Percentiles rank a stretch among this genome's conserved stretches.
Conservation (phyloP, 2,888 invertebrate genomes). For the Thysanoteuthis rhombus region DNA sequence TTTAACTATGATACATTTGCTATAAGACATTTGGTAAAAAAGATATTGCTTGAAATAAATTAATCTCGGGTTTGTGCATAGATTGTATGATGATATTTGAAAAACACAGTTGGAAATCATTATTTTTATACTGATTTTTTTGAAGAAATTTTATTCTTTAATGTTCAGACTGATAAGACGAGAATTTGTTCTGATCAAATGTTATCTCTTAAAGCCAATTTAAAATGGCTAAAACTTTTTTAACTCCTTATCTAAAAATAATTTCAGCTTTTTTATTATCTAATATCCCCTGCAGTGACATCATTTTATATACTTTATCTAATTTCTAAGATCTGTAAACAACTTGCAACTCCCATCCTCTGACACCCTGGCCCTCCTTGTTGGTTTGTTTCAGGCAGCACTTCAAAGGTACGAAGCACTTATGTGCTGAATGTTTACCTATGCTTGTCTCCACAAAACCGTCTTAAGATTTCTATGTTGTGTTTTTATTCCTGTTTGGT, state of each 20-base stretch:
- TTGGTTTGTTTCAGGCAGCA: not conserved
- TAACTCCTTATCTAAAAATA: not conserved
- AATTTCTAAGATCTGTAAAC: not conserved
- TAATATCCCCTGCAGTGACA: not conserved
- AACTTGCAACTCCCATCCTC: not conserved
- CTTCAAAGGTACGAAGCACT: not conserved
- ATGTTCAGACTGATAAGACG: not conserved
- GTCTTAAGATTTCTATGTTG: no score
- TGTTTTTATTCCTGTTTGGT: no score
- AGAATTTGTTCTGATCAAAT: not conserved
- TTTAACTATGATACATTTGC: no score
- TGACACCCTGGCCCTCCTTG: no score
- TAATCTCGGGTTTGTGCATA: no score
- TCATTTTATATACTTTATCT: not conserved
- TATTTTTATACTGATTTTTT: not conserved
- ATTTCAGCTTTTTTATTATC: not conserved
- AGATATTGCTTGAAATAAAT: no score
- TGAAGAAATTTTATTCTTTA: not conserved
- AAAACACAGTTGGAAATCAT: not conserved
- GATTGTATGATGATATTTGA: not conserved
- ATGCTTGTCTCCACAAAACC: not conserved
- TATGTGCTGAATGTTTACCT: not conserved
- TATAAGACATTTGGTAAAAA: no score
- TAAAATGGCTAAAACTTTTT: not conserved
- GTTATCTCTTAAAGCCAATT: not conserved